Evolutionary conservation across 2,797 vertebrate species (phyloP), one percentile per base, ranked within the genome.

Genomic region (Parauchenoglanis ngamensis): DNA sequence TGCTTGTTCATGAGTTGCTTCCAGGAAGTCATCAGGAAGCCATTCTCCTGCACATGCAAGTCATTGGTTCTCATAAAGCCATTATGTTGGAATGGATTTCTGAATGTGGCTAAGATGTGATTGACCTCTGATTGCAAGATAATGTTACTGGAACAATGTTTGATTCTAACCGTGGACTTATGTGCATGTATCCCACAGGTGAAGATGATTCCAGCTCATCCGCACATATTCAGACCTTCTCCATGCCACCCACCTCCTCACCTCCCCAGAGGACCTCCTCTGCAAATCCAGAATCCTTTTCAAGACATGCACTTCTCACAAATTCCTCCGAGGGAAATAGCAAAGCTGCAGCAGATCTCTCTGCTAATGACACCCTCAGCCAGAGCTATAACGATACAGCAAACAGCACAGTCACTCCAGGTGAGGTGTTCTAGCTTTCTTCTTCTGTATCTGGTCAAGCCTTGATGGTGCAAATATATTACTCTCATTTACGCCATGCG

Each of bases 11-110:
- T 65, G 63, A 28, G 73, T 75, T 54, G 56, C 31, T 49, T 73
- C 12, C 65, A 73, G 76, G 76, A 84, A 70, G 63, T 75, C 67
- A 17, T 84, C 28, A 81, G 67, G 76, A 84, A 70, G 54, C 49
- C 31, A 7, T 84, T 87, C 52, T 79, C 31, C 49, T 73, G n/a
- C 40, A 57, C 61, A n/a, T 54, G 12, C 59, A 46, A 46, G 21
- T 61, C 72, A 63, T 40, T 8, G 13, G 46, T 72, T 68, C 19
- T 52, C 28, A 31, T 68, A 25, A 54, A 70, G 7, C 19, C 17
- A 0, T 65, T 35, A 77, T 65, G 57, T 54, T 65, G 7, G 1
- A 21, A 40, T 25, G 25, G 25, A 49, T 63, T 79, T 56, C 77
- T 61, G 4, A 40, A 78, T 77, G 46, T 54, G n/a, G 13, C 75